Base-by-base conservation (phyloP, 2,888 invertebrate genomes). In the Arge pagana region DNA sequence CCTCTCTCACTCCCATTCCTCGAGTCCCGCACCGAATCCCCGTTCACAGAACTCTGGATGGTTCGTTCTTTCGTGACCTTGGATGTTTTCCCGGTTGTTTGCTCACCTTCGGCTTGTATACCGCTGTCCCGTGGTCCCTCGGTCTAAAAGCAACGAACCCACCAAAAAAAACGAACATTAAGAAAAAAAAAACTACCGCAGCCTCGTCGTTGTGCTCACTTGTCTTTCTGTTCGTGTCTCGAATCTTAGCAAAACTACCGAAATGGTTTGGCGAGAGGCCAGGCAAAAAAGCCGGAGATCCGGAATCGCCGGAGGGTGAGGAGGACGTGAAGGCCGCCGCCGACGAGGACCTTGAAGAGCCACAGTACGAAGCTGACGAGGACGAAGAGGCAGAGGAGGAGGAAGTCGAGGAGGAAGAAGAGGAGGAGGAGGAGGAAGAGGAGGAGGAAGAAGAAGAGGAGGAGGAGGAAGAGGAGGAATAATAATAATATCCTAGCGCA, bases 221-320 rank as follows among this genome's bases (percentile, higher is more conserved):
- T 39, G 2, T 39, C 11, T 23, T 39, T 6, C 6, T n/a, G 5
- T n/a, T n/a, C n/a, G n/a, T n/a, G n/a, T n/a, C n/a, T n/a, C n/a
- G n/a, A n/a, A n/a, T n/a, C n/a, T n/a, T n/a, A 93, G 94, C 93
- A 83, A 88, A 89, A 84, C 83, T 94, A 80, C 93, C 93, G 70
- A 94, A 93, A 80, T 94, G 94, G 94, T 93, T 93, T 85, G 93
- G 94, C 70, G 94, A 94, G 81, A 85, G 93, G 80, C 93, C 93
- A 64, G 93, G 93, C 83, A 93, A 92, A 81, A 94, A 93, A 84
- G 79, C 87, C 78, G 93, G 89, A 62, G 93, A 91, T 62, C 86
- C 87, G 62, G 93, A 93, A 64, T 89, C 93, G 71, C 94, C 94
- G 58, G 94, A 93, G 71, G 94, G 92, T 66, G 93, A 93, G 78